Evolutionary conservation across 2,888 invertebrate genomes (phyloP), one percentile per base, ranked within the genome.

Genomic region (Diaperis boleti): DNA sequence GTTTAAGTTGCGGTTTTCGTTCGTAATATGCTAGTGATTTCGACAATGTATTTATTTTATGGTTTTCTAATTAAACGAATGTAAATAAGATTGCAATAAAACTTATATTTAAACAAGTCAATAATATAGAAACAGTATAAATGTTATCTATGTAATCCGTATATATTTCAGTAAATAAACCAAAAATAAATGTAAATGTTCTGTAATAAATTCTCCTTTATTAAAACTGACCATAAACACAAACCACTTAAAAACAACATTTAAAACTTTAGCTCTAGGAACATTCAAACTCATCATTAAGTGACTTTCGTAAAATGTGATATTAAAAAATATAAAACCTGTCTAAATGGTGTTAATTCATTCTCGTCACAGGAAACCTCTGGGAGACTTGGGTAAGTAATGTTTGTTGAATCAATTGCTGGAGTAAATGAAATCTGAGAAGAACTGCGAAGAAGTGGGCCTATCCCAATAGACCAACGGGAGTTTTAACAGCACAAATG

Each of bases 1-100:
- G 10, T 35, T 26, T 26, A 42, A 13, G 37, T 44, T 31, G 10
- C 33, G 18, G 8, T 22, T 42, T 33, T 11, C 29, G 31, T 55
- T 42, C n/a, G n/a, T n/a, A n/a, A n/a, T n/a, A n/a, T n/a, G n/a
- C n/a, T n/a, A n/a, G 8, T 3, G 17, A 3, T 8, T 26, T 8
- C 39, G n/a, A n/a, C n/a, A n/a, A n/a, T n/a, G 41, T 54, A 18
- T 26, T 54, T 7, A 42, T 42, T 54, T 54, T 54, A 17, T 52
- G 39, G 17, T 39, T 56, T 62, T 50, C n/a, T 39, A 39, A 61
- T 41, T 57, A 67, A 68, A 72, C 70, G 70, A 70, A 71, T 76
- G 76, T 76, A 75, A 74, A 76, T 74, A 75, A 73, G 60, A 60
- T 44, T 69, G 75, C 74, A 76, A 76, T 75, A 76, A 76, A 75